Percentiles rank a stretch among this genome's conserved stretches.
Conservation (phyloP, 2,888 invertebrate species). For the Drosophila acutilabella region DNA sequence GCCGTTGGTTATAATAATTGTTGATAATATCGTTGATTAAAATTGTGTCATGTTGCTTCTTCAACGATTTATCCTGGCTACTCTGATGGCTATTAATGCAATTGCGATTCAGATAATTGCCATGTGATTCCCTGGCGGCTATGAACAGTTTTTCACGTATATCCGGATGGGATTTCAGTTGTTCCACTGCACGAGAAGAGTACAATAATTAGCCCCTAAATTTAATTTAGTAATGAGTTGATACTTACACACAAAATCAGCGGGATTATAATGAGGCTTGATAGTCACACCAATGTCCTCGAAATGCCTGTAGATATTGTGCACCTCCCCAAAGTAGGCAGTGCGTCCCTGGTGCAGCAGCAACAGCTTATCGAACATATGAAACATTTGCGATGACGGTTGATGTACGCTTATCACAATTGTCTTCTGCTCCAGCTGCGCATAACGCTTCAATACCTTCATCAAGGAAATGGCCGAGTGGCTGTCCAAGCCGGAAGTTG, state of each 20-base stretch:
- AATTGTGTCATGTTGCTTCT: conserved; percentile 72
- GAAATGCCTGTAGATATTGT: conserved; percentile 90
- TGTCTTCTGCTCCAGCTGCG: conserved; percentile 91
- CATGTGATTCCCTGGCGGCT: conserved; percentile 88
- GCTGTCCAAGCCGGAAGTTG: conserved; percentile 93
- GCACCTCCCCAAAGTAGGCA: conserved; percentile 91
- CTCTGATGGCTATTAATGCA: conserved; percentile 62
- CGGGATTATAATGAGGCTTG: conserved; percentile 92
- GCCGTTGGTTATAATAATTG: conserved; percentile 77
- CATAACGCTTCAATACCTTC: conserved; percentile 90
- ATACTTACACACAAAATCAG: conserved; percentile 92
- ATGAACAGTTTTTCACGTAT: conserved; percentile 88
- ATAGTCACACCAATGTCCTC: conserved; percentile 89
- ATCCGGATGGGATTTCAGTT: conserved; percentile 90
- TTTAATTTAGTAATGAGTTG: background rate
- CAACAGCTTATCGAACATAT: conserved; percentile 92
- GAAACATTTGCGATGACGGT: conserved; percentile 93
- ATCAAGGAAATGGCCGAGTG: conserved; percentile 91
- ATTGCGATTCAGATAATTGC: conserved; percentile 84
- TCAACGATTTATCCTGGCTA: conserved; percentile 39
- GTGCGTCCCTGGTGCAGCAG: conserved; percentile 90
- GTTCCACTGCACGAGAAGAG: conserved; percentile 87
- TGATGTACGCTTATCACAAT: conserved; percentile 93
- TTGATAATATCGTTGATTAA: conserved; percentile 81
- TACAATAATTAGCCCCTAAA: background rate